Evolutionary conservation across 2,797 vertebrate species (phyloP), one percentile per base, ranked within the genome.

Genomic region (Phoebastria nigripes): DNA sequence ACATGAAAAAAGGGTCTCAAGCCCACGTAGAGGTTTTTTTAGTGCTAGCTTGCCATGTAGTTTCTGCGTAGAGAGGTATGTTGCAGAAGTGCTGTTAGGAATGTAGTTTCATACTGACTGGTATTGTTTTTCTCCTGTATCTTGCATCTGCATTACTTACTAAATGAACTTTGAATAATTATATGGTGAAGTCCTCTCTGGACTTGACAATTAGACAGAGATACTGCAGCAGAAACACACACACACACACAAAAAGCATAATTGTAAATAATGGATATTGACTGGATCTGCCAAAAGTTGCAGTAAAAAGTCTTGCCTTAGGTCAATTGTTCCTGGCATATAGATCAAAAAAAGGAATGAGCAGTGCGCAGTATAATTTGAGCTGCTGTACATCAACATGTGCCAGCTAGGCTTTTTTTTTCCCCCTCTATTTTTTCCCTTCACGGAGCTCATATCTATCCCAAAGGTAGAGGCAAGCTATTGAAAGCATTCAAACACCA

Each of bases 261-360:
- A 89, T 91, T 73, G 55, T 91, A 91, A 95, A 74, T 89, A 89
- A 92, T 93, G 74, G 73, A 35, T 92, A 76, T 86, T 78, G 89
- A 59, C 85, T 81, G 51, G 12, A 61, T 89, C 94, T 96, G 82
- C 89, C 89, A 94, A 84, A 95, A 89, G 67, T 72, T 92, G 51
- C 71, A 87, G 59, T 96, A 63, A 77, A 78, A 89, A 59, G 46
- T 73, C 61, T 93, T 94, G 73, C 88, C 73, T 93, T 67, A 55
- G 77, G 93, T 89, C 87, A 88, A 12, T 93, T 91, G 69, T 93
- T 95, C 42, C 66, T 95, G 91, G 91, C 90, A 80, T 73, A 44
- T 21, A 79, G 85, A 77, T 87, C 59, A 55, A 51, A 65, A 76
- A 89, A 89, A 54, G 29, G 12, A 89, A 55, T 49, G 54, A 94